These are phyloP conservation scores for Taxidea taxus DNA, from an alignment of 2,113 vertebrate genomes.

Conservation along the genomic window DNA sequence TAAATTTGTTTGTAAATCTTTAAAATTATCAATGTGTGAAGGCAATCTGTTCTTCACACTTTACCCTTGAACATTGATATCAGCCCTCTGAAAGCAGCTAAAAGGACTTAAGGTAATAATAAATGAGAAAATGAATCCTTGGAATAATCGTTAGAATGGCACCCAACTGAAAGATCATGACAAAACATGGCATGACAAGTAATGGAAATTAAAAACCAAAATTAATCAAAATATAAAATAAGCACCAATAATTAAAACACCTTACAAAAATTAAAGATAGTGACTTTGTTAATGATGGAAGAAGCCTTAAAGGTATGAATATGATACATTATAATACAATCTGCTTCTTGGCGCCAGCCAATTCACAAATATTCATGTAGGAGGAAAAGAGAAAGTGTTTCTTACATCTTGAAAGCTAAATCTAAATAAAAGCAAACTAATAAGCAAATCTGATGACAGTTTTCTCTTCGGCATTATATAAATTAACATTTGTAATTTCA, in stretches of 20 bases:
- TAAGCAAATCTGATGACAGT: neutral
- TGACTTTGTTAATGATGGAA: slow-evolving; percentile 72
- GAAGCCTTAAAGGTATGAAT: slow-evolving; percentile 71
- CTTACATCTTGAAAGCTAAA: neutral
- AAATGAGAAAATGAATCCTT: slow-evolving; percentile 64
- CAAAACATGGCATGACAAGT: slow-evolving; percentile 70
- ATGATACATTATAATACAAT: neutral
- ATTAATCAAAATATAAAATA: slow-evolving; percentile 77
- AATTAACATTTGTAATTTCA: neutral
- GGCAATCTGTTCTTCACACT: slow-evolving; percentile 60
- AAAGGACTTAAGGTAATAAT: slow-evolving; percentile 36
- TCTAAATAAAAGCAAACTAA: slow-evolving; percentile 42
- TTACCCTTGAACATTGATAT: slow-evolving; percentile 54
- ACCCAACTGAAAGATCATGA: slow-evolving; percentile 71
- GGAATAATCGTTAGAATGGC: slow-evolving; percentile 69
- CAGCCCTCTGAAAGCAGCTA: slow-evolving; percentile 45
- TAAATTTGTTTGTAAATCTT: slow-evolving; percentile 61
- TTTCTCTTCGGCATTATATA: neutral
- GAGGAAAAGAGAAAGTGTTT: neutral
- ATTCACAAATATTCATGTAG: neutral
- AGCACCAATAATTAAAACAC: slow-evolving; percentile 75
- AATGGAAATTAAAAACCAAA: slow-evolving; percentile 75
- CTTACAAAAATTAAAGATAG: slow-evolving; percentile 73
- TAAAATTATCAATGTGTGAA: slow-evolving; percentile 56
- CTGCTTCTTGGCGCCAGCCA: neutral